Conservation (phyloP, 1,140 invertebrate genomes). For the Platyscapa corneri region DNA sequence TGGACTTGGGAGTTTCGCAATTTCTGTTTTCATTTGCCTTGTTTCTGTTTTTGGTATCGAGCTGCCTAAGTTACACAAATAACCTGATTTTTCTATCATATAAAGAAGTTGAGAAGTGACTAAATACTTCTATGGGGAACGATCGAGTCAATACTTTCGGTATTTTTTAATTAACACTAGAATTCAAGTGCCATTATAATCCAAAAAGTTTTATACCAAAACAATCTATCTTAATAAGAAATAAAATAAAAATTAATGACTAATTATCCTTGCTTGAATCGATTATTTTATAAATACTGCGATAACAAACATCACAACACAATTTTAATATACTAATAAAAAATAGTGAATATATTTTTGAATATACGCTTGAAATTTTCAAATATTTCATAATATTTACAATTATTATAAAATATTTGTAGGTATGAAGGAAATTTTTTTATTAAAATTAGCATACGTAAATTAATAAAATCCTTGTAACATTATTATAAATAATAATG, state of each 20-base stretch:
- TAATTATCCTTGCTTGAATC: background rate
- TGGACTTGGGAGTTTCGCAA: conserved; percentile 3
- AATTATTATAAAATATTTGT: too few relatives aligned
- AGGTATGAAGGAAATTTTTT: too few relatives aligned
- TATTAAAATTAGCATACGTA: too few relatives aligned
- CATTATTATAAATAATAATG: too few relatives aligned
- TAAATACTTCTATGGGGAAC: conserved; percentile 45
- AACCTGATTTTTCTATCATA: conserved; percentile 54
- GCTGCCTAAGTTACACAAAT: conserved; percentile 62
- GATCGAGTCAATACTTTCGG: conserved; percentile 47
- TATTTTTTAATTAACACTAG: conserved; percentile 34
- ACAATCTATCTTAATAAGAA: background rate
- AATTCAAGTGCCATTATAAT: conserved; percentile 36
- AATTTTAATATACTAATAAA: background rate
- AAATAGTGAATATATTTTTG: background rate
- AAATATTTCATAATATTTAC: too few relatives aligned
- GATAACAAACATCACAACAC: background rate
- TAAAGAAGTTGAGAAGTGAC: conserved; percentile 26
- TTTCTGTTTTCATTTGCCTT: conserved; percentile 28
- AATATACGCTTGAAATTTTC: too few relatives aligned
- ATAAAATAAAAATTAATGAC: conserved; percentile 2
- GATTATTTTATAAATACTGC: background rate
- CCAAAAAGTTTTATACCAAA: background rate
- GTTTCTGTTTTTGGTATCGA: conserved; percentile 65
- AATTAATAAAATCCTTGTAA: too few relatives aligned